A percentile compares a stretch with the other conserved stretches of the same genome.
Conservation (phyloP, 23 tunicate genomes). For the Halocynthia aurantium region DNA sequence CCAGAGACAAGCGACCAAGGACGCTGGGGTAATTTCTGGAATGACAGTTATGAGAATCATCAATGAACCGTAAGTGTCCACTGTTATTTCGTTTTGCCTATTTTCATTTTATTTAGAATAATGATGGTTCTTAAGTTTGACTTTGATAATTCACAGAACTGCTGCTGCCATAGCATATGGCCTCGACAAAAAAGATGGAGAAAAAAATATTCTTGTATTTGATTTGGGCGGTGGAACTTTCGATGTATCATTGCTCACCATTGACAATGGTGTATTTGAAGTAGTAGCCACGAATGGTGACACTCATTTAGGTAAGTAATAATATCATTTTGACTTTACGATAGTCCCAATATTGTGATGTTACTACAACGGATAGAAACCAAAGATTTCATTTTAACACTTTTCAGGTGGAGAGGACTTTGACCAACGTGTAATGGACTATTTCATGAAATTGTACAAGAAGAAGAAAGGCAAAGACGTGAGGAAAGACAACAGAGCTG, state of each 20-base stretch:
- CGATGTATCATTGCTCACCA: slow-evolving; percentile 92
- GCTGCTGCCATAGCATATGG: slow-evolving; percentile 98
- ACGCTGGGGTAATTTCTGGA: slow-evolving; percentile 95
- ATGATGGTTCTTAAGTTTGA: neutral
- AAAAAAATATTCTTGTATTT: slow-evolving; percentile 95
- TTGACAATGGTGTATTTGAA: slow-evolving; percentile 96
- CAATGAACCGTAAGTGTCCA: slow-evolving; percentile 88
- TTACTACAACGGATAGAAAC: no score
- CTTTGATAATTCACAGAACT: slow-evolving; percentile 39
- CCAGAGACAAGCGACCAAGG: slow-evolving; percentile 97
- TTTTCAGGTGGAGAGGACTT: slow-evolving; percentile 95
- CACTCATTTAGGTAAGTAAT: slow-evolving; percentile 76
- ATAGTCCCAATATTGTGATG: no score
- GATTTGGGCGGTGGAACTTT: slow-evolving; percentile 99
- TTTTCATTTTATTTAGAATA: neutral
- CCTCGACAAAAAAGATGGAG: slow-evolving; percentile 87
- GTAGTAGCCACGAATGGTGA: slow-evolving; percentile 96
- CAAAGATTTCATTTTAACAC: neutral
- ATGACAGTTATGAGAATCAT: slow-evolving; percentile 90
- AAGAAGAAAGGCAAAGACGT: slow-evolving; percentile 92
- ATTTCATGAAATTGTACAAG: slow-evolving; percentile 94
- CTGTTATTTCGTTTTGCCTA: neutral
- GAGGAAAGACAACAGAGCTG: slow-evolving; percentile 80
- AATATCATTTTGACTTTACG: no score
- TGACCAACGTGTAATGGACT: slow-evolving; percentile 93